A percentile compares a stretch with the other conserved stretches of the same genome.
phyloP scores from a whole-genome alignment of 2,888 invertebrate genomes.

The Protophormia terraenovae region DNA sequence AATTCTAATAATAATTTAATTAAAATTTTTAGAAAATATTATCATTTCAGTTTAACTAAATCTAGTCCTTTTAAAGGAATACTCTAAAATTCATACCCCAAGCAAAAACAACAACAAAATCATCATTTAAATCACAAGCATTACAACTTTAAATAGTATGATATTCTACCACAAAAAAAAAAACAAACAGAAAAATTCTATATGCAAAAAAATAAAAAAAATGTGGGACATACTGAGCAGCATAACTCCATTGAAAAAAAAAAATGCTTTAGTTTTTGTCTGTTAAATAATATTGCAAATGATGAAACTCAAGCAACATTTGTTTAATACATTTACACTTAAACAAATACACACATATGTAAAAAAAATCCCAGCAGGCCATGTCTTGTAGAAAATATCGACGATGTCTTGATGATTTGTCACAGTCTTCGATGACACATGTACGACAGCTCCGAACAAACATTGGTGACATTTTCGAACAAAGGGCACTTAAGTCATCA shows the following conservation, averaged over 20 bases:
- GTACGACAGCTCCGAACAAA: too few relatives aligned
- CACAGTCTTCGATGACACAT: too few relatives aligned
- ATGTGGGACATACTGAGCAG: background rate
- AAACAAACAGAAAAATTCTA: background rate
- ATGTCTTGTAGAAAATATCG: too few relatives aligned
- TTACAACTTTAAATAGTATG: slow-evolving; percentile 34
- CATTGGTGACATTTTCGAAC: too few relatives aligned
- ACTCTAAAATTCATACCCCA: background rate
- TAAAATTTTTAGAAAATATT: too few relatives aligned
- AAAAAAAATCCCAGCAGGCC: too few relatives aligned
- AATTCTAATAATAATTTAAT: too few relatives aligned
- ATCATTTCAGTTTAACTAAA: too few relatives aligned
- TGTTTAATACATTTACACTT: background rate
- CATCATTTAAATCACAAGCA: slow-evolving; percentile 42
- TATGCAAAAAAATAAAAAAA: background rate
- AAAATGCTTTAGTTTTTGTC: slow-evolving; percentile 1
- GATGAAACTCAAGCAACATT: slow-evolving; percentile 30
- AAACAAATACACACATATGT: background rate
- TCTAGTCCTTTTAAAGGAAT: background rate
- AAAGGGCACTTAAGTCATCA: too few relatives aligned
- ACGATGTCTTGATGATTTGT: too few relatives aligned
- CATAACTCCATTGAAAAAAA: background rate
- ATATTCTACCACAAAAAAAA: slow-evolving; percentile 3
- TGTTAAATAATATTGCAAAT: slow-evolving; percentile 36
- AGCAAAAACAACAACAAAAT: background rate